Percentiles rank a stretch among this genome's conserved stretches.
Conservation (phyloP, 2,797 vertebrate species). For the Myripristis jacobus region DNA sequence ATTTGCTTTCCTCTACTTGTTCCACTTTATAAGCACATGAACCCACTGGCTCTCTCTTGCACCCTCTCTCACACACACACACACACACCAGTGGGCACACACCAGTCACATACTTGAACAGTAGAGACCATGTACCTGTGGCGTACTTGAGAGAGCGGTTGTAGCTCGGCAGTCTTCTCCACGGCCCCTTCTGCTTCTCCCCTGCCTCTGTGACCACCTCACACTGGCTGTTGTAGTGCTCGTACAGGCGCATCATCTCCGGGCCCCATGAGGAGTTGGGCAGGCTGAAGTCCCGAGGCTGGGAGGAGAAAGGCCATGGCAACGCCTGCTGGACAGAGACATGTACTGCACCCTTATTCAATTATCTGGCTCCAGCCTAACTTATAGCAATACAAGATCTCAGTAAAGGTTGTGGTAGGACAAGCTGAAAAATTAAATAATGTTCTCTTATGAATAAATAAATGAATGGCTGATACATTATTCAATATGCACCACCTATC, state of each 20-base stretch:
- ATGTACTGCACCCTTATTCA: not conserved
- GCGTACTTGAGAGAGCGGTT: slow-evolving; percentile 80
- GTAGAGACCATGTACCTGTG: slow-evolving; percentile 64
- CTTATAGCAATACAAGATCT: no score
- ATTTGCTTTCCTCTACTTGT: not conserved
- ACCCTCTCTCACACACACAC: not conserved
- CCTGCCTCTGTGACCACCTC: slow-evolving; percentile 65
- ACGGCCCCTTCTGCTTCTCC: slow-evolving; percentile 61
- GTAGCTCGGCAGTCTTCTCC: slow-evolving; percentile 88
- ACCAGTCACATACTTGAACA: not conserved
- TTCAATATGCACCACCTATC: no score
- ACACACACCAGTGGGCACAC: not conserved
- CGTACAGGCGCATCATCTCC: slow-evolving; percentile 82
- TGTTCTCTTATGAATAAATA: no score
- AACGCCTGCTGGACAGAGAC: slow-evolving; percentile 50
- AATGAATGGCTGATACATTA: no score
- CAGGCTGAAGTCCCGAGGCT: slow-evolving; percentile 82
- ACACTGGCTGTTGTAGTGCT: slow-evolving; percentile 80
- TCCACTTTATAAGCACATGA: slow-evolving; percentile 6
- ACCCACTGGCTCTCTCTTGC: slow-evolving; percentile 7
- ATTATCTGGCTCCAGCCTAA: not conserved
- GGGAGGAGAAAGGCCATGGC: slow-evolving; percentile 56
- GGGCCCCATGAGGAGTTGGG: slow-evolving; percentile 87
- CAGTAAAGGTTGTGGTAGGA: no score
- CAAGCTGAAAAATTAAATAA: no score